phyloP scores from a whole-genome alignment of 2,797 vertebrate species.

The Tamandua tetradactyla region DNA sequence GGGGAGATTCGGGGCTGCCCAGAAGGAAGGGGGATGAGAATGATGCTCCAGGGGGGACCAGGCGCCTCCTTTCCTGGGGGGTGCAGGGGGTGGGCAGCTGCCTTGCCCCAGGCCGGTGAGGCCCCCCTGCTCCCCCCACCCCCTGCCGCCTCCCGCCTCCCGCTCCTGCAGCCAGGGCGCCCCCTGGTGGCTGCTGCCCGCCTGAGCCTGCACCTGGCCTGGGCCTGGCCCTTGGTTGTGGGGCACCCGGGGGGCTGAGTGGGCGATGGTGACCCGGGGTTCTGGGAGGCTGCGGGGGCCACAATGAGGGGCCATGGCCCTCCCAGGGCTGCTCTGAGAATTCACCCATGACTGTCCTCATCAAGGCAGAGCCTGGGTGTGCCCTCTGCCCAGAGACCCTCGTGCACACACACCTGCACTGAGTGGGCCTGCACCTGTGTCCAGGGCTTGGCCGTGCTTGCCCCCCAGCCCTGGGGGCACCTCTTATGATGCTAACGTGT shows the following conservation, averaged over 20 bases:
- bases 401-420: accelerated
- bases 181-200: not conserved
- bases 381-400: not conserved
- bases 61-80: accelerated
- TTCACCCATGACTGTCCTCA: accelerated
- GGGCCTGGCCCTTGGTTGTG: no score
- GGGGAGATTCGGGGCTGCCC: no score
- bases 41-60: not conserved
- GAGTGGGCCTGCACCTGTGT: not conserved
- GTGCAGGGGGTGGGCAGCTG: no score
- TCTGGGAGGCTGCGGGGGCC: no score
- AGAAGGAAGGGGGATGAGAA: not conserved
- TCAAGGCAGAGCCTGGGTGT: not conserved
- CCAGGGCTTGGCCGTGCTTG: no score
- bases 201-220: not conserved
- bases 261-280: not conserved
- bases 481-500: not conserved
- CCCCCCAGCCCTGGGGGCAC: not conserved
- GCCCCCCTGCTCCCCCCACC: not conserved
- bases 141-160: no score
- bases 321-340: not conserved
- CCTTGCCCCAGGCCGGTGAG: no score
- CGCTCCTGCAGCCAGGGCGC: not conserved
- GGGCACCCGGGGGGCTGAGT: no score
- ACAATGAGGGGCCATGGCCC: no score